Conservation (phyloP, 2,797 vertebrate species). For the Diglossa cyanea region DNA sequence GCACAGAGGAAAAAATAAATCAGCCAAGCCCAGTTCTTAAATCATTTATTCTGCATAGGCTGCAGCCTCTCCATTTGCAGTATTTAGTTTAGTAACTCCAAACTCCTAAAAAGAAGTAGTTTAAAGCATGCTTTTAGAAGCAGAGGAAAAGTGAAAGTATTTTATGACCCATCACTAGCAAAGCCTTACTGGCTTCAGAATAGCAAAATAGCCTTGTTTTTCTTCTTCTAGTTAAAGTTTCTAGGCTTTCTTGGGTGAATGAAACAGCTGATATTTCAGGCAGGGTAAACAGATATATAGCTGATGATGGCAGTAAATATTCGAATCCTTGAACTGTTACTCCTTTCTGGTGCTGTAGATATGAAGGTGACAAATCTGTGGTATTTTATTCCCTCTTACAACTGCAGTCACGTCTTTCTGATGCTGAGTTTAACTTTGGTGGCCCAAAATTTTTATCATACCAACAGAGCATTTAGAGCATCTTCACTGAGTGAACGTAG, state of each 20-base stretch:
- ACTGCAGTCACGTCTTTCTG: background rate
- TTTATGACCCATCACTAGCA: background rate
- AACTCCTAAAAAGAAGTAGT: background rate
- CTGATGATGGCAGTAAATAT: fast-evolving
- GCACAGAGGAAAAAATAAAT: background rate
- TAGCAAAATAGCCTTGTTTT: background rate
- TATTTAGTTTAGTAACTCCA: background rate
- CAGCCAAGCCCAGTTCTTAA: background rate
- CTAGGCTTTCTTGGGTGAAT: background rate
- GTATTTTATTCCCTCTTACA: background rate
- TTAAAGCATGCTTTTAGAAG: background rate
- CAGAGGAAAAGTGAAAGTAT: background rate
- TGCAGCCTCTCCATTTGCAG: background rate
- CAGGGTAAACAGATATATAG: background rate
- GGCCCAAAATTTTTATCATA: background rate
- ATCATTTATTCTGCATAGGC: background rate
- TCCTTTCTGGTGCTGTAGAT: background rate
- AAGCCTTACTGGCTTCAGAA: background rate
- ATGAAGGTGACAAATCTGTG: background rate
- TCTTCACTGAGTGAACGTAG: background rate
- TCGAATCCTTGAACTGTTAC: background rate
- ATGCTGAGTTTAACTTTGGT: background rate
- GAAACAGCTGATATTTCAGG: background rate
- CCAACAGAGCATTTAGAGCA: fast-evolving
- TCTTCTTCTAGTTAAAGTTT: background rate